A percentile compares a stretch with the other conserved stretches of the same genome.
These are phyloP conservation scores for Ceyx margarethae DNA, from an alignment of 2,113 vertebrate species.

Conservation along the genomic window DNA sequence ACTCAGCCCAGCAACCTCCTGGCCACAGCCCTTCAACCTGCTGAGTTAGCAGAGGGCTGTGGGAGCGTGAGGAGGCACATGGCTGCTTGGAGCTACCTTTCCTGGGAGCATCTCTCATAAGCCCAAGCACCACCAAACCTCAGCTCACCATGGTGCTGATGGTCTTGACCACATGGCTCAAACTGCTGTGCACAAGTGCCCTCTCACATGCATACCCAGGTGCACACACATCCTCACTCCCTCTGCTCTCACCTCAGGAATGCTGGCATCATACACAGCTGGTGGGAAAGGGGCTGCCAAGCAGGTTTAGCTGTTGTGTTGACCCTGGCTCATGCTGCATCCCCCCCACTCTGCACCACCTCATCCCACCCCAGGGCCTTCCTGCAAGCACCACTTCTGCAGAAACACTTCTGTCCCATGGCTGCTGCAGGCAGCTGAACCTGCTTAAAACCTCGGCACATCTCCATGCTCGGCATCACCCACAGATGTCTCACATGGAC, in stretches of 20 bases:
- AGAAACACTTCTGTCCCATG: fast-evolving
- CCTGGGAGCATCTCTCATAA: not conserved
- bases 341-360: fast-evolving
- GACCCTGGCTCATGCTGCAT: fast-evolving
- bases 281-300: not conserved
- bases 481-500: not conserved
- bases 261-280: fast-evolving
- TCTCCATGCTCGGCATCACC: not conserved
- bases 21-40: not conserved
- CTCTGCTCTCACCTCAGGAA: not conserved
- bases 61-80: fast-evolving
- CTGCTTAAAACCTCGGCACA: not conserved
- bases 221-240: not conserved
- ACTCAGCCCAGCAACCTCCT: not conserved
- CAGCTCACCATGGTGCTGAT: fast-evolving
- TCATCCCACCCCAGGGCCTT: not conserved
- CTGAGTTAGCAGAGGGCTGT: not conserved
- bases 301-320: not conserved
- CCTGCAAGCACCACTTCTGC: not conserved
- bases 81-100: fast-evolving
- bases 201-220: fast-evolving
- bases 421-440: not conserved
- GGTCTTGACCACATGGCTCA: fast-evolving
- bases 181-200: fast-evolving
- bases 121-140: not conserved